Conservation (phyloP, 2,797 vertebrate species). For the Etheostoma perlongum region DNA sequence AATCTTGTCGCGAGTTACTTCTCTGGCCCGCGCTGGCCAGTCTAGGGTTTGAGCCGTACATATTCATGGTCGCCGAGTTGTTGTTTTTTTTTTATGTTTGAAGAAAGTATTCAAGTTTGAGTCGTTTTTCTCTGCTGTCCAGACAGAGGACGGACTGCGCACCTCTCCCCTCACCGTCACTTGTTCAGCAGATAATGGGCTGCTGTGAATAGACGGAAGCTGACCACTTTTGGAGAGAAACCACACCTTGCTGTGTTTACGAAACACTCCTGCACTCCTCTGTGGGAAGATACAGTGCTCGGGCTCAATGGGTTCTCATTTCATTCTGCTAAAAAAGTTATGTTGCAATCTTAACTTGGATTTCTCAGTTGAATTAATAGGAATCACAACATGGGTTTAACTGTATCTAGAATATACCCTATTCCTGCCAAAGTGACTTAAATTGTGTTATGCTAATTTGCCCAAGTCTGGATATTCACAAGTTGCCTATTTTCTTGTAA, state of each 20-base stretch:
- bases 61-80: slow-evolving; percentile 67
- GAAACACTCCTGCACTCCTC: slow-evolving; percentile 51
- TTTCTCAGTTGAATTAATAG: neutral
- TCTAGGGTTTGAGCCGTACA: slow-evolving; percentile 65
- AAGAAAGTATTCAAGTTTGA: neutral
- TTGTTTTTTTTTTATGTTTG: neutral
- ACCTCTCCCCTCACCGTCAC: slow-evolving; percentile 53
- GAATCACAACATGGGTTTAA: neutral
- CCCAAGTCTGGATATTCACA: neutral
- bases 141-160: slow-evolving; percentile 34
- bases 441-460: neutral
- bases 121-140: slow-evolving; percentile 26
- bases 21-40: slow-evolving; percentile 65
- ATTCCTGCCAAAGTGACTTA: neutral
- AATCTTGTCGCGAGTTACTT: slow-evolving; percentile 77
- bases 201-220: slow-evolving; percentile 77
- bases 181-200: slow-evolving; percentile 74
- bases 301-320: neutral
- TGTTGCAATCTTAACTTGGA: slow-evolving; percentile 19
- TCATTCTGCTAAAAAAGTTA: neutral
- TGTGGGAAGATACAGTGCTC: slow-evolving; percentile 27
- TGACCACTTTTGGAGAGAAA: slow-evolving; percentile 67
- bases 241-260: slow-evolving; percentile 82
- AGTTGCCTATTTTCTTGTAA: neutral
- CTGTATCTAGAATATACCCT: neutral